Base-by-base conservation (phyloP, 2,888 invertebrate genomes). In the Apotomis capreana region DNA sequence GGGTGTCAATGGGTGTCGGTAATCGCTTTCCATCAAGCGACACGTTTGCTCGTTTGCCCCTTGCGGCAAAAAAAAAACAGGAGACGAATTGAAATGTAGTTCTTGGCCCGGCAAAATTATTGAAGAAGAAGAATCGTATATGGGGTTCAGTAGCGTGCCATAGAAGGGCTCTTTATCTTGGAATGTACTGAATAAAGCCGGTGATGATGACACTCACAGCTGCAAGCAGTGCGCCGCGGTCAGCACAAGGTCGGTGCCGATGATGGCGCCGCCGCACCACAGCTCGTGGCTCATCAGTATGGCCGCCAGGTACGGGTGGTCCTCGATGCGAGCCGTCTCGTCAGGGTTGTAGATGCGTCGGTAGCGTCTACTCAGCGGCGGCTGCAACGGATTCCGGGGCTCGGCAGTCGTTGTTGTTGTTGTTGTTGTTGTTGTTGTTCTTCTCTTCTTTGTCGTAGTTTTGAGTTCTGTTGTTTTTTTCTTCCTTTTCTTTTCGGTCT, bases 141-240 rank as follows among this genome's bases (percentile, higher is more conserved):
- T 26, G 26, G 26, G 26, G 26, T 26, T 26, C 3, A 36, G 26
- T 40, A 6, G 44, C 8, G 44, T 44, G 44, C 44, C 6, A 8
- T 44, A 44, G 44, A 44, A 8, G 44, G 8, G 5, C 6, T 44
- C 8, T 5, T 44, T 44, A 3, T 44, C 6, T 5, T 44, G 44
- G 44, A 5, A 44, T 26, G 8, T 44, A 44, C 44, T 44, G 44
- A 8, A 6, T 44, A 44, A 3, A 44, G 44, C 44, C 3, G 44
- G 6, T 49, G 10, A 49, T 10, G 49, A 49, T 49, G 3, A 5
- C 15, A 84, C 90, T 81, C 74, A 93, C 92, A 92, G 75, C 75
- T 92, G 92, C 64, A 93, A 76, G 65, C 92, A 93, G 72, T 93
- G 92, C 0, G 92, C 92, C 0, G 92, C 92, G 1, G 92, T 91